Conservation (phyloP, 2,797 vertebrate species). For the Mus minutoides region DNA sequence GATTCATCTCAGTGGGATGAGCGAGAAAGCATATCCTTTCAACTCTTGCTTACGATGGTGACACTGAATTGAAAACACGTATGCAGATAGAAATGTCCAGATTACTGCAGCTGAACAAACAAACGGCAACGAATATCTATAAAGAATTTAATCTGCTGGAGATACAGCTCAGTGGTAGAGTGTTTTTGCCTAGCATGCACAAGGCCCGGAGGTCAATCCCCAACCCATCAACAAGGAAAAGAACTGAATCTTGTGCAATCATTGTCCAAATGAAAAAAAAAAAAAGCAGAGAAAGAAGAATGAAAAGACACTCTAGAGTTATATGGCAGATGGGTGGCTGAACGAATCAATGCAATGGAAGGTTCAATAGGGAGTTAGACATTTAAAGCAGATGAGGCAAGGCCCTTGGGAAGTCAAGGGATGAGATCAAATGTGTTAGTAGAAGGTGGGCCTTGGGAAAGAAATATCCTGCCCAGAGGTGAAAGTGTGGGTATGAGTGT, state of each 20-base stretch:
- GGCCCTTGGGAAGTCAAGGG: background rate
- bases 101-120: slow-evolving; percentile 20
- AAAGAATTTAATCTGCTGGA: background rate
- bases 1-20: background rate
- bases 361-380: background rate
- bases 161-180: background rate
- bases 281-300: slow-evolving; percentile 20
- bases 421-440: background rate
- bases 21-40: background rate
- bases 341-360: background rate
- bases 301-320: background rate
- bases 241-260: background rate
- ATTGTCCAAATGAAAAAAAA: background rate
- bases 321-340: background rate
- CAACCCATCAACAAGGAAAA: background rate
- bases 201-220: background rate
- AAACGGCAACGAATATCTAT: background rate
- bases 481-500: background rate
- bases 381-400: background rate
- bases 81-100: background rate
- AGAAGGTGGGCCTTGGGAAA: background rate
- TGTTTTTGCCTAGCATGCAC: background rate
- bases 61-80: background rate
- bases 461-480: background rate
- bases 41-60: background rate